Base-by-base conservation (phyloP, 2,888 invertebrate species). In the Rhorus exstirpatorius region DNA sequence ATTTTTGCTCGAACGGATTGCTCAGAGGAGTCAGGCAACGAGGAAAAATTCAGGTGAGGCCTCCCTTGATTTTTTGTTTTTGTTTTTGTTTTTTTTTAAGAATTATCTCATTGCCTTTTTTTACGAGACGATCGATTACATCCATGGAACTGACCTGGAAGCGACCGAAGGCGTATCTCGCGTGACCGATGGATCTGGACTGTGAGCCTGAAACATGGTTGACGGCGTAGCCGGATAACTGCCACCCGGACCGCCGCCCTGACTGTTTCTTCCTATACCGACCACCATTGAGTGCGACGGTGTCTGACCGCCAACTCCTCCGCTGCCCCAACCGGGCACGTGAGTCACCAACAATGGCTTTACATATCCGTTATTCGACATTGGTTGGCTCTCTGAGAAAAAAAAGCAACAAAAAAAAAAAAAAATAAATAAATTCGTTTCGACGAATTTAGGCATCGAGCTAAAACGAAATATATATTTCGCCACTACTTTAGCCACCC, bases 281-380 rank as follows among this genome's bases (percentile, higher is more conserved):
- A 89, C 89, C 31, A 91, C 88, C 17, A 90, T 92, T 14, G 90
- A 92, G 67, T 92, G 93, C 1, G 91, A 91, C 7, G 91, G 93
- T n/a, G 91, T 92, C 80, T 91, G 90, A 67, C 91, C 89, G n/a
- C 93, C 93, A 0, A 76, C 84, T 49, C 92, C 92, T 1, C 93
- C 93, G 31, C 93, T 93, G 83, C 94, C 94, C 93, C 94, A 95
- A 84, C 96, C 96, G 44, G 97, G 97, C 55, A 98, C 96, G 79
- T 97, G 97, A 0, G 97, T 97, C 86, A 97, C 96, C 87, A 98
- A 94, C 68, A 96, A 94, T 24, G 97, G 97, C 91, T 96, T 96
- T 81, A 98, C 97, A 93, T 98, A 98, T 0, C 98, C 98, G 93
- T 97, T 97, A 90, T 94, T 95, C 0, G 95, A 94, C 86, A 95